Conservation (phyloP, 2,888 invertebrate species). For the Monochamus alternatus region DNA sequence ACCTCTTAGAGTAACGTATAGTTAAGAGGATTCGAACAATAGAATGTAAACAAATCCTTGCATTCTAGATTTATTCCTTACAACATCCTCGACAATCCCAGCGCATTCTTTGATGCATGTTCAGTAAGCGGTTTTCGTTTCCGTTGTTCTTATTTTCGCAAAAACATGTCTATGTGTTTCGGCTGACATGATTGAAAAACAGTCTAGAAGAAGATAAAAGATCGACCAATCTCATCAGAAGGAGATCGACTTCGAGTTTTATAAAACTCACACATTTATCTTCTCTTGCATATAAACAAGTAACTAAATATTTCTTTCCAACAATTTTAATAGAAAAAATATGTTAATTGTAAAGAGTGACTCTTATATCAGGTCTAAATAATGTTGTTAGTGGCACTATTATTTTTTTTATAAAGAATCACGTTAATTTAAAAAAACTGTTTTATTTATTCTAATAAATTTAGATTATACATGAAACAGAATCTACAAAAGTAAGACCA, state of each 20-base stretch:
- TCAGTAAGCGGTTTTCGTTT: conserved; percentile 60
- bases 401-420: too few species aligned
- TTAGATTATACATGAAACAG: too few species aligned
- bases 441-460: too few species aligned
- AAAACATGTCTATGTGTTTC: conserved; percentile 57
- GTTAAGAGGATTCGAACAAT: conserved; percentile 59
- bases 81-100: conserved; percentile 61
- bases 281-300: too few species aligned
- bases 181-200: conserved; percentile 53
- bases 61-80: conserved; percentile 62
- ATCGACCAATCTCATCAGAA: conserved; percentile 33
- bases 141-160: conserved; percentile 57
- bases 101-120: conserved; percentile 63
- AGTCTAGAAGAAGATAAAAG: conserved; percentile 33
- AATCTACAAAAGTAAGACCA: too few species aligned
- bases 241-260: conserved; percentile 55
- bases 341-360: too few species aligned
- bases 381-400: too few species aligned
- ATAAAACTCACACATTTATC: conserved; percentile 59
- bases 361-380: too few species aligned
- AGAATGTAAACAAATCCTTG: conserved; percentile 63
- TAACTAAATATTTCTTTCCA: too few species aligned
- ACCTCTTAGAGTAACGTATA: conserved; percentile 45
- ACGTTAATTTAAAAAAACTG: too few species aligned
- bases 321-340: too few species aligned